Percentiles rank a stretch among this genome's conserved stretches.
Conservation (phyloP, 1,140 invertebrate species). For the Papilio polytes region DNA sequence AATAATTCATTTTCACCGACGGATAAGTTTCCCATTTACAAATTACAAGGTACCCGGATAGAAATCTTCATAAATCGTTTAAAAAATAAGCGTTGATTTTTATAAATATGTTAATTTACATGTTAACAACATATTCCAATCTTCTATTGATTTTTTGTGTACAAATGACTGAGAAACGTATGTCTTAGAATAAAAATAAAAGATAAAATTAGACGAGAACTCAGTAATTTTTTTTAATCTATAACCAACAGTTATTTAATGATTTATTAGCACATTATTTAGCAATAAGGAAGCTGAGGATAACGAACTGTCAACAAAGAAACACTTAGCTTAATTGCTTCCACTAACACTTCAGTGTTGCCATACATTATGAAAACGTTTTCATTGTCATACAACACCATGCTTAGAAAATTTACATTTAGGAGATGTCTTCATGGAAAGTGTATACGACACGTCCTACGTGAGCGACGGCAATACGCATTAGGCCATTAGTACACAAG, state of each 20-base stretch:
- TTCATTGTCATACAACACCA: neutral
- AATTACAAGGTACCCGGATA: no score
- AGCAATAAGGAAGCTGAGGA: constrained; percentile 25
- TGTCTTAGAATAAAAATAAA: no score
- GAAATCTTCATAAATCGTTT: no score
- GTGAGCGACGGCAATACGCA: neutral
- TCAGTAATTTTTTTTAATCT: neutral
- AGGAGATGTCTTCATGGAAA: neutral
- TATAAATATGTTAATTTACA: no score
- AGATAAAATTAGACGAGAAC: neutral
- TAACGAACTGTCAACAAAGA: constrained; percentile 34
- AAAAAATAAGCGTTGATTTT: no score
- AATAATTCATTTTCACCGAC: no score
- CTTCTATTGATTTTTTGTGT: no score
- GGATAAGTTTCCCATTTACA: no score
- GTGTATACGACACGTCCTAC: neutral
- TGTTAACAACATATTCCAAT: no score
- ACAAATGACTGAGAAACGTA: no score
- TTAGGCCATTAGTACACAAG: neutral
- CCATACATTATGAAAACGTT: constrained; percentile 12
- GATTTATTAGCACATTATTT: constrained; percentile 4
- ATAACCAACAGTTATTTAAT: neutral
- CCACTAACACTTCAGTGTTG: neutral
- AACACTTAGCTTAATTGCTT: constrained; percentile 33
- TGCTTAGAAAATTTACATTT: constrained; percentile 1